Evolutionary conservation across 30 jellyfish, hydroid and myxozoan genomes (phyloP), one percentile per base, ranked within the genome.

Genomic region (Aurelia aurita): DNA sequence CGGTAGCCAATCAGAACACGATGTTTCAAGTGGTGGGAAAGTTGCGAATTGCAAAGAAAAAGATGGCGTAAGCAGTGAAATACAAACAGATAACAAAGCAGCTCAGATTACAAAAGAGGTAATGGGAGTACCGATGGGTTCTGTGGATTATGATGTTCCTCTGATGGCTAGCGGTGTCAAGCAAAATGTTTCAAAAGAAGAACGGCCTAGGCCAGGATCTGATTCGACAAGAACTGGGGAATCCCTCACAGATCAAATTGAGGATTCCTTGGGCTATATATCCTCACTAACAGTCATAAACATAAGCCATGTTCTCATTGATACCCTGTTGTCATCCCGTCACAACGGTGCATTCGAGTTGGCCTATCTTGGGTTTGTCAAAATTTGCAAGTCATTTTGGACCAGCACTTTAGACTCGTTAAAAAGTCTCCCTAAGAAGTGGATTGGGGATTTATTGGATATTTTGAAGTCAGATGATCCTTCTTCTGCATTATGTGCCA

Each of bases 341-440:
- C 98, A 92, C 54, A 80, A 86, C 27, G 98, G 98, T 22, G 98
- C 98, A 2, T 92, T 86, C 72, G 98, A 92, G 68, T 64, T 92
- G 68, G 98, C 98, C 64, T 79, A 92, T 61, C 67, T 70, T 3
- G 98, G 98, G 25, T 92, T 92, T 74, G 88, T 87, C 19, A 87
- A 92, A 44, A 75, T 92, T 35, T 92, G 98, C 86, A 29, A 67
- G 6, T 68, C 84, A 31, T 72, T 87, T 63, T 92, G 98, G 98
- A 54, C 20, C 34, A 80, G 94, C 44, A n/a, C 55, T 15, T 74
- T 78, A 26, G 57, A 47, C 3, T 43, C 31, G 2, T 19, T 87
- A 46, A 59, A 77, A 27, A 66, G 23, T 3, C 81, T 86, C 6
- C 96, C 98, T 43, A 62, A 32, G 10, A 65, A 71, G 43, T 84